A percentile compares a stretch with the other conserved stretches of the same genome.
phyloP scores from a whole-genome alignment of 1,140 invertebrate species.

The Pseudoatta argentina region DNA sequence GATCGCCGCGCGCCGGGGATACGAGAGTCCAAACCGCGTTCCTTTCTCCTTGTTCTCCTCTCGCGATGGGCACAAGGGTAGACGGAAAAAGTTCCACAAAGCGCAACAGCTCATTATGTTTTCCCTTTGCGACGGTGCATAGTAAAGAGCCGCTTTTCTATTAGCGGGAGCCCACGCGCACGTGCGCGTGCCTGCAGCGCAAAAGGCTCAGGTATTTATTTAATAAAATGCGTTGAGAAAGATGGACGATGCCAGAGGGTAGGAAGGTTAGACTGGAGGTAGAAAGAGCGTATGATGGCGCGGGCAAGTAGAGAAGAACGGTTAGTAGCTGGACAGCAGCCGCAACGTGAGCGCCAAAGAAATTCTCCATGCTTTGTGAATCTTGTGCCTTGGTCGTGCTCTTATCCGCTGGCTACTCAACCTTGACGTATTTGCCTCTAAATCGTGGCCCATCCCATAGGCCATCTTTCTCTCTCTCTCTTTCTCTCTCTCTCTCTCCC shows the following conservation, averaged over 20 bases:
- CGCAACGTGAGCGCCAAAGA: conserved; percentile 71
- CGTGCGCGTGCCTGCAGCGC: conserved; percentile 70
- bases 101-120: conserved; percentile 77
- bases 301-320: conserved; percentile 2
- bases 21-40: not conserved
- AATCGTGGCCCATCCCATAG: conserved; percentile 45
- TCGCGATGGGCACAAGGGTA: not conserved
- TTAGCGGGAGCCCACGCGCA: conserved; percentile 67
- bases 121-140: conserved; percentile 74
- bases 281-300: conserved; percentile 24
- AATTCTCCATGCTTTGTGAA: conserved; percentile 75
- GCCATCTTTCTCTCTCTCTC: not conserved
- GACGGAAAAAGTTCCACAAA: conserved; percentile 72
- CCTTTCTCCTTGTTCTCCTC: conserved; percentile 46
- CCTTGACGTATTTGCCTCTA: conserved; percentile 58
- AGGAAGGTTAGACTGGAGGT: conserved; percentile 16
- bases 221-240: conserved; percentile 80
- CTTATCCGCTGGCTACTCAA: conserved; percentile 45
- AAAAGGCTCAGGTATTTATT: conserved; percentile 80
- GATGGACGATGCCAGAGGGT: conserved; percentile 54
- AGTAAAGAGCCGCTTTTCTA: conserved; percentile 70
- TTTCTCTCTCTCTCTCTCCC: not conserved
- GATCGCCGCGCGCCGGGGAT: conserved; percentile 9
- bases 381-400: conserved; percentile 29
- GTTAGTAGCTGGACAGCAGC: conserved; percentile 43